These are phyloP conservation scores for Nesidiocoris tenuis DNA, from an alignment of 2,888 invertebrate species.

Conservation along the genomic window DNA sequence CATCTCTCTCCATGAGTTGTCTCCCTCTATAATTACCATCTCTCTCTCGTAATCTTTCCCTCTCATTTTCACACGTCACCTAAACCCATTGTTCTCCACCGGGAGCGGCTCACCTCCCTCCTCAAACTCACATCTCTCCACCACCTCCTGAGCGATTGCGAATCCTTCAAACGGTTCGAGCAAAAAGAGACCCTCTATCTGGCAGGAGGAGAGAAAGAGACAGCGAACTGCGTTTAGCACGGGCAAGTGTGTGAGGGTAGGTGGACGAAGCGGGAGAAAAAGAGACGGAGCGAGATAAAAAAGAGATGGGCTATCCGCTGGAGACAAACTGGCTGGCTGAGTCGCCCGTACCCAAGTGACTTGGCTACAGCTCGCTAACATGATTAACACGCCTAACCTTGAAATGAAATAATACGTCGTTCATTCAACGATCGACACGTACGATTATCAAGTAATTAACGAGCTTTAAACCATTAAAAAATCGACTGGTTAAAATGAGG, in stretches of 20 bases:
- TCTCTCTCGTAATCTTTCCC: not conserved
- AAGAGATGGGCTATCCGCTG: constrained; percentile 28
- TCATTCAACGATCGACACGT: too few relatives aligned
- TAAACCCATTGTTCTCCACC: not conserved
- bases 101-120: not conserved
- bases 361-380: not conserved
- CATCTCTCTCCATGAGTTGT: too few relatives aligned
- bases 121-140: not conserved
- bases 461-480: too few relatives aligned
- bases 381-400: not conserved
- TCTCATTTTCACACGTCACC: not conserved
- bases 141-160: not conserved
- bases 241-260: not conserved
- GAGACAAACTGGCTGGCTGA: constrained; percentile 38
- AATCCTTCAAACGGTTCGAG: not conserved
- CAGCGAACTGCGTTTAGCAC: not conserved
- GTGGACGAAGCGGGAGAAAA: not conserved
- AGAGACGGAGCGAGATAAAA: not conserved
- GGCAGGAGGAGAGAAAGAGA: not conserved
- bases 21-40: too few relatives aligned
- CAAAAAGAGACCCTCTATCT: too few relatives aligned
- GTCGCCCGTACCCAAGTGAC: not conserved
- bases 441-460: too few relatives aligned
- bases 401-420: too few relatives aligned
- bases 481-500: too few relatives aligned